These are phyloP conservation scores for Monoplex corrugatus DNA, from an alignment of 2,888 invertebrate genomes.

Conservation along the genomic window DNA sequence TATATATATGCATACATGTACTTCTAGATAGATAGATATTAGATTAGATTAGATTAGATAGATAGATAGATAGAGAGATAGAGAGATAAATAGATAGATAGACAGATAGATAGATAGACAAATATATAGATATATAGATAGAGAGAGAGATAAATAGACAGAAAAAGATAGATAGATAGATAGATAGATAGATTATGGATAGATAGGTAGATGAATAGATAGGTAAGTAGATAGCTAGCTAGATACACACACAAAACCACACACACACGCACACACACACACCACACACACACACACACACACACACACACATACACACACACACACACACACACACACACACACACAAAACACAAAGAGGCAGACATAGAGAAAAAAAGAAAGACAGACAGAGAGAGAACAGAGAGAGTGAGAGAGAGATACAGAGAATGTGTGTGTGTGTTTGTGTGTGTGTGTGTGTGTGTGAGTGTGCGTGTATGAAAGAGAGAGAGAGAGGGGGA, in stretches of 20 bases:
- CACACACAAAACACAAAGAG: background rate
- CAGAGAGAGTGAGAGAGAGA: too few species aligned
- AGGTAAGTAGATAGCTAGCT: background rate
- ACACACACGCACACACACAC: background rate
- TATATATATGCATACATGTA: too few species aligned
- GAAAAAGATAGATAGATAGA: background rate
- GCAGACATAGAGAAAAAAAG: background rate
- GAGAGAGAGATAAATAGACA: background rate
- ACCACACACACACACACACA: background rate
- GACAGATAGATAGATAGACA: too few species aligned
- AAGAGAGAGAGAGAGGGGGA: background rate
- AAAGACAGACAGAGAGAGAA: background rate
- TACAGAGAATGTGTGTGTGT: too few species aligned
- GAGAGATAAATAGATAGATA: too few species aligned
- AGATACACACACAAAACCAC: background rate
- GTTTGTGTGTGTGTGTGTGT: too few species aligned
- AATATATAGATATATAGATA: too few species aligned
- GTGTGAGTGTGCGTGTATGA: background rate
- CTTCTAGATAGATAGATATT: too few species aligned
- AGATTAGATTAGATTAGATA: too few species aligned
- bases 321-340: conserved; percentile 13
- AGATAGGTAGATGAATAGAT: background rate
- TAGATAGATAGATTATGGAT: background rate
- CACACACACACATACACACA: background rate
- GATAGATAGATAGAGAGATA: too few species aligned